Conservation (phyloP, 2,888 invertebrate genomes). For the Volucella bombylans region DNA sequence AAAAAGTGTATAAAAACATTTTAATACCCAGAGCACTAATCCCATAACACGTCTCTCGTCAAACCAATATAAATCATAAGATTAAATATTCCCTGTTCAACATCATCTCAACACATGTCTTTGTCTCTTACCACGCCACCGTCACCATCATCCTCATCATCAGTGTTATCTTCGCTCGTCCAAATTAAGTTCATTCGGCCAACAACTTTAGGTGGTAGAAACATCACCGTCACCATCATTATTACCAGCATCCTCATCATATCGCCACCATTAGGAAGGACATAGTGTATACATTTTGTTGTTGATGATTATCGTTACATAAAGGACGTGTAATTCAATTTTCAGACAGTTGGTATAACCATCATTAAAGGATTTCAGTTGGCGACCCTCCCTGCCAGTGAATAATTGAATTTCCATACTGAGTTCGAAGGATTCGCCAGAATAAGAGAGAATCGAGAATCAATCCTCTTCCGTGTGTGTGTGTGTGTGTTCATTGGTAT, state of each 20-base stretch:
- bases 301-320: conserved; percentile 76
- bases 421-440: conserved; percentile 70
- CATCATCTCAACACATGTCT: conserved; percentile 69
- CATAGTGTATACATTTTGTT: conserved; percentile 60
- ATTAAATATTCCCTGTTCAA: conserved; percentile 67
- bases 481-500: conserved; percentile 43
- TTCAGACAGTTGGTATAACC: conserved; percentile 83
- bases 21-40: conserved; percentile 56
- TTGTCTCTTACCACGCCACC: conserved; percentile 44
- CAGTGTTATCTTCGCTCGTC: conserved; percentile 15
- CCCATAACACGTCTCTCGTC: conserved; percentile 61
- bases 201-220: conserved; percentile 65
- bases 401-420: conserved; percentile 76
- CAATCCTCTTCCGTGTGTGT: conserved; percentile 54
- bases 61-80: conserved; percentile 43
- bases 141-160: conserved; percentile 14
- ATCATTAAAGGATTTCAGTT: conserved; percentile 82
- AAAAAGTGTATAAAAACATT: conserved; percentile 19
- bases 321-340: conserved; percentile 82
- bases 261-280: conserved; percentile 50
- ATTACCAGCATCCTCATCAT: conserved; percentile 9
- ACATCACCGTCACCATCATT: conserved; percentile 45
- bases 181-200: conserved; percentile 60
- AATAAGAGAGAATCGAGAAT: conserved; percentile 66
- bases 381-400: conserved; percentile 74